phyloP scores from a whole-genome alignment of 2,797 vertebrate genomes.

The Acanthurus tractus region DNA sequence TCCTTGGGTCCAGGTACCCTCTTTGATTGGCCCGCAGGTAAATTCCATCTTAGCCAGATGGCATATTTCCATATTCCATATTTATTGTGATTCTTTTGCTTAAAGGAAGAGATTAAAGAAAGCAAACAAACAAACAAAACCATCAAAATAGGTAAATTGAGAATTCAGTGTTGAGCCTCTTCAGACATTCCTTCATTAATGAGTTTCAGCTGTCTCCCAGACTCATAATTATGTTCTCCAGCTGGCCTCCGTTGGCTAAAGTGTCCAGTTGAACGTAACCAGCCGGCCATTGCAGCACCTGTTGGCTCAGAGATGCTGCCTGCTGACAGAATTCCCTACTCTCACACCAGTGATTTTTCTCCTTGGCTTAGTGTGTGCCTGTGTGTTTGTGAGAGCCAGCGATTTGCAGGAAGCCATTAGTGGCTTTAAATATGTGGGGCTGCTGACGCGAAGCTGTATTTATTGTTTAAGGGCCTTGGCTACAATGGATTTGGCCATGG shows the following conservation, averaged over 20 bases:
- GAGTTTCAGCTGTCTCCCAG: slow-evolving; percentile 24
- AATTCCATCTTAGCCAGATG: neutral
- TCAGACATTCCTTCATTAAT: slow-evolving; percentile 24
- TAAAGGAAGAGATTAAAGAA: too few relatives aligned
- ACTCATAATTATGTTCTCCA: slow-evolving; percentile 30
- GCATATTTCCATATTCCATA: neutral
- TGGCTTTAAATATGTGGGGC: slow-evolving; percentile 75
- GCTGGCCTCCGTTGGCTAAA: slow-evolving; percentile 12
- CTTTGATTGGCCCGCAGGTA: neutral
- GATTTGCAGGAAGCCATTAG: slow-evolving; percentile 72
- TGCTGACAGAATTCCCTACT: slow-evolving; percentile 43
- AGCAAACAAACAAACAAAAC: too few relatives aligned
- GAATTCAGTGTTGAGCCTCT: neutral
- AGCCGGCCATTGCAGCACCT: slow-evolving; percentile 51
- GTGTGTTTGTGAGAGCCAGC: slow-evolving; percentile 49
- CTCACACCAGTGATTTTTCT: slow-evolving; percentile 41
- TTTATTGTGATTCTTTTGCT: too few relatives aligned
- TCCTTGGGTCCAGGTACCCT: neutral
- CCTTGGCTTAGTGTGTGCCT: slow-evolving; percentile 46
- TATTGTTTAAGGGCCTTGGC: slow-evolving; percentile 65
- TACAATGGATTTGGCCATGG: slow-evolving; percentile 74
- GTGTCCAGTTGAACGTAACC: slow-evolving; percentile 36
- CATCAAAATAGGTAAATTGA: too few relatives aligned
- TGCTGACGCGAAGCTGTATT: slow-evolving; percentile 75
- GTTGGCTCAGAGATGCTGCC: slow-evolving; percentile 37